These are phyloP conservation scores for Mirza zaza DNA, from an alignment of 2,113 vertebrate species.

Conservation along the genomic window DNA sequence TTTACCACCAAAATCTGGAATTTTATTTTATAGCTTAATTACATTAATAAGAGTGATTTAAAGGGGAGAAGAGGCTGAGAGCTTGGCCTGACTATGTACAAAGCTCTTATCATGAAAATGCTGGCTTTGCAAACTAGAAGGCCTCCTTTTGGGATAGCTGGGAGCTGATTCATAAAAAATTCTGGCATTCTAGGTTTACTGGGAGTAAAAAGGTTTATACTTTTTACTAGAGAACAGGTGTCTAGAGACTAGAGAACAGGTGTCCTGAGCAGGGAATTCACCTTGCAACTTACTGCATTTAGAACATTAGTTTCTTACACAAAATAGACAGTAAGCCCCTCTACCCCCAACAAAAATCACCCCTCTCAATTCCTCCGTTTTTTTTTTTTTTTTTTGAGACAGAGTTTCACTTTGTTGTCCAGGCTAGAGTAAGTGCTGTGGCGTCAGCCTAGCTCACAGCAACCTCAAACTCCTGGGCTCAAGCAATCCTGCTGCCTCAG, in stretches of 20 bases:
- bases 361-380: background rate
- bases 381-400: too few species aligned
- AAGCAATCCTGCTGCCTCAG: too few species aligned
- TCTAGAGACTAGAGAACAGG: background rate
- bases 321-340: background rate
- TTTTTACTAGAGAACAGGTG: background rate
- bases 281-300: background rate
- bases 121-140: background rate
- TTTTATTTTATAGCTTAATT: conserved; percentile 38
- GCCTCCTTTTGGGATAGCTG: background rate
- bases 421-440: too few species aligned
- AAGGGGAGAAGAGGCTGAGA: background rate
- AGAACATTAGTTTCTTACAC: background rate
- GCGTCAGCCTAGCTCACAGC: too few species aligned
- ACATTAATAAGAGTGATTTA: background rate
- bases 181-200: background rate
- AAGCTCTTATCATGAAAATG: background rate
- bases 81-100: background rate
- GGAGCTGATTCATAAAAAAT: background rate
- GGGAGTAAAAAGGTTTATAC: background rate
- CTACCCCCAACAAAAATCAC: background rate
- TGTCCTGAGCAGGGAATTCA: too few species aligned
- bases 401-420: too few species aligned
- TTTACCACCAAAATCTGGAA: background rate
- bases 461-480: too few species aligned